A percentile compares a stretch with the other conserved stretches of the same genome.
phyloP scores from a whole-genome alignment of 2,888 invertebrate genomes.

The Luperina nickerlii region DNA sequence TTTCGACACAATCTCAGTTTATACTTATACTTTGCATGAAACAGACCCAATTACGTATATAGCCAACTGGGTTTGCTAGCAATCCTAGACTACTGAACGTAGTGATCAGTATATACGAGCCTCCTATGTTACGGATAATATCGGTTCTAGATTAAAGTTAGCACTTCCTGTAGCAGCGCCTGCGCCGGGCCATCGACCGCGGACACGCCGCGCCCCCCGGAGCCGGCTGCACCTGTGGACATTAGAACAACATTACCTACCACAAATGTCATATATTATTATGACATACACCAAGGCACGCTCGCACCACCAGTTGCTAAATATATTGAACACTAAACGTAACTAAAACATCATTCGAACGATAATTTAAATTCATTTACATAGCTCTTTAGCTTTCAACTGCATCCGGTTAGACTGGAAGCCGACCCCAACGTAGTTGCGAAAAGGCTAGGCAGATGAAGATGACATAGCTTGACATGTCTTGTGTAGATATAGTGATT shows the following conservation, averaged over 20 bases:
- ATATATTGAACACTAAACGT: background rate
- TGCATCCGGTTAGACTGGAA: no score
- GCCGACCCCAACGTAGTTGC: no score
- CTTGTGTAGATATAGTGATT: background rate
- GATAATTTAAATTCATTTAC: background rate
- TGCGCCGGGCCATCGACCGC: constrained; percentile 89
- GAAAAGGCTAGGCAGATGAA: no score
- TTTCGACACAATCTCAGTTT: background rate
- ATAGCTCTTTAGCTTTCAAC: no score
- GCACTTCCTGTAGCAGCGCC: constrained; percentile 89
- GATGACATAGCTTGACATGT: background rate
- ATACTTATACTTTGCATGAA: background rate
- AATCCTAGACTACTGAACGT: background rate
- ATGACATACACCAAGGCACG: background rate
- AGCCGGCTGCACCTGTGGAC: constrained; percentile 87
- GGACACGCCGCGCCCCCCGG: constrained; percentile 93
- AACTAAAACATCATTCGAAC: background rate
- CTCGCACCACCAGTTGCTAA: background rate
- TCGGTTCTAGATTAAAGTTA: constrained; percentile 52
- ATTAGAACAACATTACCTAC: constrained; percentile 1
- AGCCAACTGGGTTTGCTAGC: background rate
- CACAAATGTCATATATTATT: background rate
- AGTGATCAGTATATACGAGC: constrained; percentile 8
- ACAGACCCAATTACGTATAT: background rate
- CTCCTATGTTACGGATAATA: constrained; percentile 10